Conservation (phyloP, 2,888 invertebrate genomes). For the Romanomermis culicivorax region DNA sequence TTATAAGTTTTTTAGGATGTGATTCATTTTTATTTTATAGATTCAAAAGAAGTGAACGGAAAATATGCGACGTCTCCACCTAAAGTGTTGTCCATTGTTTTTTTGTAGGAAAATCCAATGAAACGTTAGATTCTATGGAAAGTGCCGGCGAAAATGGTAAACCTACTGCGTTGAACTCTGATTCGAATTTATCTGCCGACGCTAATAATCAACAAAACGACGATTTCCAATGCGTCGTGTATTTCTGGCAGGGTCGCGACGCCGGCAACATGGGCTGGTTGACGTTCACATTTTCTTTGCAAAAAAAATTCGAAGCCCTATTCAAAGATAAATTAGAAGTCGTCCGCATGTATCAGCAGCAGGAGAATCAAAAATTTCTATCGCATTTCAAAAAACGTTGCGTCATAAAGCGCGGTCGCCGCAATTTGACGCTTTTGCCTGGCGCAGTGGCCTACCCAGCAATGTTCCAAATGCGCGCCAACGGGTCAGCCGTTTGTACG, state of each 20-base stretch:
- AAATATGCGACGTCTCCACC: too few species aligned
- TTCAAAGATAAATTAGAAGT: conserved; percentile 72
- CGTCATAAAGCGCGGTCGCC: conserved; percentile 57
- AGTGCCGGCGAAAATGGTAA: too few species aligned
- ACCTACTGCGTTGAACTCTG: too few species aligned
- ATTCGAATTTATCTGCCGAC: too few species aligned
- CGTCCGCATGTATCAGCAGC: conserved; percentile 86
- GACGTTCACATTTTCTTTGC: conserved; percentile 75
- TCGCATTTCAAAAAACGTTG: conserved; percentile 87
- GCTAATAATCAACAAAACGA: too few species aligned
- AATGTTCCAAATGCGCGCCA: conserved; percentile 80
- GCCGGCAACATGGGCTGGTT: conserved; percentile 99
- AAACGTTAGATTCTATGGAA: too few species aligned
- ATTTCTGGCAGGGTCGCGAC: conserved; percentile 93
- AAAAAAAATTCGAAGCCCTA: conserved; percentile 61
- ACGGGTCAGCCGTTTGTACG: conserved; percentile 67
- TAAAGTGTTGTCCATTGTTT: too few species aligned
- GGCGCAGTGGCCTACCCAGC: conserved; percentile 40
- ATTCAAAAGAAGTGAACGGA: too few species aligned
- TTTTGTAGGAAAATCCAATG: too few species aligned
- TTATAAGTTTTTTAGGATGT: too few species aligned
- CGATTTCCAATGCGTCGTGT: conserved; percentile 81
- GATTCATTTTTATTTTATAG: too few species aligned
- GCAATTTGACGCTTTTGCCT: conserved; percentile 12
- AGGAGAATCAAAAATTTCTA: conserved; percentile 92